phyloP scores from a whole-genome alignment of 2,113 vertebrate genomes.

The Nibea albiflora region DNA sequence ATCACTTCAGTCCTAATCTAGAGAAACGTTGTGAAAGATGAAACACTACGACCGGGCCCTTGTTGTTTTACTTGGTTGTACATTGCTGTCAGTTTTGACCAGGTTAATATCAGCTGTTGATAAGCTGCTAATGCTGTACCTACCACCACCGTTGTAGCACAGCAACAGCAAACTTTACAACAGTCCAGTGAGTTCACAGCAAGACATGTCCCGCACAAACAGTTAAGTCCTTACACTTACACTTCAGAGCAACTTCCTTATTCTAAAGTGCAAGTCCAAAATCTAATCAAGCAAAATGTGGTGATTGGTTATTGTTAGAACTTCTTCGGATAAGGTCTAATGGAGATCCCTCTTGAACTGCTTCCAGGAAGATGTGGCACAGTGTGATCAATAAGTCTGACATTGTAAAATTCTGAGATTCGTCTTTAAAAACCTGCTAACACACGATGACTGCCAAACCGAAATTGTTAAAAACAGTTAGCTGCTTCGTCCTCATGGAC shows the following conservation, averaged over 20 bases:
- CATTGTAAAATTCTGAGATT: neutral
- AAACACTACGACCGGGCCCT: neutral
- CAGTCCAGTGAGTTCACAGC: neutral
- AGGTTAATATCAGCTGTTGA: no score
- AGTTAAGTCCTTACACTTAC: neutral
- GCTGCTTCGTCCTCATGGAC: no score
- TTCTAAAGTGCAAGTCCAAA: neutral
- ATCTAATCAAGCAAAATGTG: neutral
- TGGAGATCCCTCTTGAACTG: neutral
- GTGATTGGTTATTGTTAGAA: neutral
- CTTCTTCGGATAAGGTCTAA: neutral
- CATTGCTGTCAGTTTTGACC: neutral
- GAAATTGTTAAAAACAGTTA: neutral
- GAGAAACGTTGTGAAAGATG: neutral
- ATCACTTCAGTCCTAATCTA: no score
- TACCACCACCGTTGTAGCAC: neutral
- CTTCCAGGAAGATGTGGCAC: neutral
- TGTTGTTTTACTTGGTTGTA: neutral
- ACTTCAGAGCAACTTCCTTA: neutral
- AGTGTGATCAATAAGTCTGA: neutral
- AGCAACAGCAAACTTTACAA: neutral
- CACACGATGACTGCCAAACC: neutral
- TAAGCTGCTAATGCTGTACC: neutral
- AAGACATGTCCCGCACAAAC: neutral
- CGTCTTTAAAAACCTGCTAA: neutral